A percentile compares a stretch with the other conserved stretches of the same genome.
Conservation (phyloP, 2,888 invertebrate species). For the Callyntrura guangdongensis region DNA sequence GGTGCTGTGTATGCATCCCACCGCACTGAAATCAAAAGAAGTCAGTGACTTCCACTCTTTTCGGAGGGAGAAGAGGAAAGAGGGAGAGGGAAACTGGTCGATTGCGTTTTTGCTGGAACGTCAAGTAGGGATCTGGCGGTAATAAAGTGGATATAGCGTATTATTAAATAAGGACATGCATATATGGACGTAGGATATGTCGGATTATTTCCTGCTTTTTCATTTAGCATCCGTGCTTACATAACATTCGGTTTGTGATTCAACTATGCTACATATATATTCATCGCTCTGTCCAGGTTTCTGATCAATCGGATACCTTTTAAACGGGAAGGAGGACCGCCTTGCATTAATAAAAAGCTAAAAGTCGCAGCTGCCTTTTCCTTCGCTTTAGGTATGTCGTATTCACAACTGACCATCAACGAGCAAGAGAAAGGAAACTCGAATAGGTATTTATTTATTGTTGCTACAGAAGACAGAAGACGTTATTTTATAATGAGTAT, state of each 20-base stretch:
- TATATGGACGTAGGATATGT: constrained; percentile 30
- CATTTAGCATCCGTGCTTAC: constrained; percentile 49
- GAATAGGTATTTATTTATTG: not conserved
- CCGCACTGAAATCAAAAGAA: not conserved
- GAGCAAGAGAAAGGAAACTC: not conserved
- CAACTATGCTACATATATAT: not conserved
- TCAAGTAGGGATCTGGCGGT: not conserved
- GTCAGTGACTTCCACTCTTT: constrained; percentile 51
- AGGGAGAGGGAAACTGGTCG: constrained; percentile 1
- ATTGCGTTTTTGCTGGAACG: not conserved
- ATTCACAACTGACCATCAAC: not conserved
- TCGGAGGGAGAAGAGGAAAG: constrained; percentile 28
- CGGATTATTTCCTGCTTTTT: constrained; percentile 71
- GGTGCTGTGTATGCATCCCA: not conserved
- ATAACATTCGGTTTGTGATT: constrained; percentile 32
- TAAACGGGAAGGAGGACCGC: not conserved
- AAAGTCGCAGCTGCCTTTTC: constrained; percentile 60
- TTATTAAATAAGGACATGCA: constrained; percentile 6
- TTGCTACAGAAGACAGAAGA: not conserved
- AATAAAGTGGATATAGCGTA: not conserved
- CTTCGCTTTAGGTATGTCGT: not conserved
- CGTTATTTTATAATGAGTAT: constrained; percentile 4
- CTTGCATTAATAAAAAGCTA: constrained; percentile 43
- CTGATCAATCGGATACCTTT: not conserved
- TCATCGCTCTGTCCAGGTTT: not conserved